phyloP scores from a whole-genome alignment of 2,113 vertebrate genomes.

The Prunella fulvescens region DNA sequence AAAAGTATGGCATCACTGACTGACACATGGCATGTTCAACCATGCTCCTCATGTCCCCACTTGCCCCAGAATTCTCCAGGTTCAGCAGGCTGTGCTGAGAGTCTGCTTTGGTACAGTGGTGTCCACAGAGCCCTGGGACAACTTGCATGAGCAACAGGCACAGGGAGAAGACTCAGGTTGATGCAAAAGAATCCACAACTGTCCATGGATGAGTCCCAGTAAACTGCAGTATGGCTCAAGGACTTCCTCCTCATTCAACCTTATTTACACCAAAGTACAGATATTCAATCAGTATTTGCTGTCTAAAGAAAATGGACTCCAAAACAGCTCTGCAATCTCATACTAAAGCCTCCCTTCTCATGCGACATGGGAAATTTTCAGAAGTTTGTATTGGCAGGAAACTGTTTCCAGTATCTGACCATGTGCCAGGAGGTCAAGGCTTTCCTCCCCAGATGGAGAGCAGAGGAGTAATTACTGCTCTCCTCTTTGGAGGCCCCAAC shows the following conservation, averaged over 20 bases:
- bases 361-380: neutral
- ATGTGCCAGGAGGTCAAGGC: slow-evolving; percentile 16
- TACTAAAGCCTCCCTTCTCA: neutral
- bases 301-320: neutral
- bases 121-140: neutral
- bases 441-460: neutral
- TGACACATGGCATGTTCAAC: neutral
- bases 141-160: neutral
- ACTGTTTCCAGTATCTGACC: neutral
- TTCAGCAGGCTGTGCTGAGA: neutral
- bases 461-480: neutral
- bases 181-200: neutral
- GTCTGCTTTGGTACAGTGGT: neutral
- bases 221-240: neutral
- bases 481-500: neutral
- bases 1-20: neutral
- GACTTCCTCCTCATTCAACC: neutral
- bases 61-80: neutral
- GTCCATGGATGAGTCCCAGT: neutral
- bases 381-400: slow-evolving; percentile 28
- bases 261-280: neutral
- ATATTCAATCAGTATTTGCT: neutral
- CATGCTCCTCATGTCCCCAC: neutral
- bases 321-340: neutral
- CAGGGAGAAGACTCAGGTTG: neutral